Conservation (phyloP, 2,113 vertebrate genomes). For the Rattus rattus region DNA sequence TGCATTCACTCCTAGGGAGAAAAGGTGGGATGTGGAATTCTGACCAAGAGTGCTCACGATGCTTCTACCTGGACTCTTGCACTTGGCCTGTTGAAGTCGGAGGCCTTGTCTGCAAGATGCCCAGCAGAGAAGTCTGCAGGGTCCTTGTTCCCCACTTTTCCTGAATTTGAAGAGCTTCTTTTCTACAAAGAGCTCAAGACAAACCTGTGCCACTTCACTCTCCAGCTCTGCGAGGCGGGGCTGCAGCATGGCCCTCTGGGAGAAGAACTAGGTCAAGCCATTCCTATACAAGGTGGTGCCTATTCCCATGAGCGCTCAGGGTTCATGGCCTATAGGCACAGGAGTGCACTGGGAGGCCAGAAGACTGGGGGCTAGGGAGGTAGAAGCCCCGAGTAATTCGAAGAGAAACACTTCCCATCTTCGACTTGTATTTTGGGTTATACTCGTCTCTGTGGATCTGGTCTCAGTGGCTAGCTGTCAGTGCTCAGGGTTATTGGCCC, state of each 20-base stretch:
- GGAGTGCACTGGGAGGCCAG: neutral
- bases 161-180: conserved; percentile 29
- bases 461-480: conserved; percentile 7
- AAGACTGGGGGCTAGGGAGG: neutral
- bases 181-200: conserved; percentile 38
- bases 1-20: neutral
- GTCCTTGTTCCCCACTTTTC: neutral
- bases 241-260: neutral
- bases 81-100: neutral
- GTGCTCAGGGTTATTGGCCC: neutral
- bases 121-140: neutral
- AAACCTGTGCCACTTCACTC: neutral
- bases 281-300: neutral
- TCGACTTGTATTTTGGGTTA: neutral
- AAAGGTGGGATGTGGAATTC: conserved; percentile 24
- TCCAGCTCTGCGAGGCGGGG: neutral
- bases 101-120: neutral
- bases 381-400: neutral
- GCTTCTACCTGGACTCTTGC: neutral
- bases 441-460: neutral
- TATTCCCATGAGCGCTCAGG: neutral
- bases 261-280: conserved; percentile 22
- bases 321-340: neutral
- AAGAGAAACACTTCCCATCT: neutral
- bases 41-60: neutral